These are phyloP conservation scores for Ennomos fuscantarius DNA, from an alignment of 2,888 invertebrate genomes.

Conservation along the genomic window DNA sequence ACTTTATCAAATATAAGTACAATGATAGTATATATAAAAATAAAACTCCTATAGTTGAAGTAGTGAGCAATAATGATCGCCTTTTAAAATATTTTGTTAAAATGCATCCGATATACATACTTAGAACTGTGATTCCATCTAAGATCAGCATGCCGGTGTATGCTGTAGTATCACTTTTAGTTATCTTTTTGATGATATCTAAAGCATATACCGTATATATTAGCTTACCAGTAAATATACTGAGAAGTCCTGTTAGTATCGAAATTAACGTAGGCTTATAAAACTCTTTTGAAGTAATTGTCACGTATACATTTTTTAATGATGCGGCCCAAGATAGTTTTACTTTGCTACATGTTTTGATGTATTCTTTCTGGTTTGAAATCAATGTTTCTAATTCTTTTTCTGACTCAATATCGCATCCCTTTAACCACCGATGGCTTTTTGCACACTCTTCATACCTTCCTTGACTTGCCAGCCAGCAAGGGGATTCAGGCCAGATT, in stretches of 20 bases:
- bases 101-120: slow-evolving; percentile 49
- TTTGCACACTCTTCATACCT: slow-evolving; percentile 49
- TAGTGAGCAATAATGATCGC: slow-evolving; percentile 44
- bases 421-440: slow-evolving; percentile 54
- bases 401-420: slow-evolving; percentile 45
- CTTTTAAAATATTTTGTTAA: slow-evolving; percentile 45
- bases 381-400: slow-evolving; percentile 51
- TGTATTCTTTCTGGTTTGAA: slow-evolving; percentile 42
- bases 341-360: slow-evolving; percentile 13
- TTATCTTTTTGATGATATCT: slow-evolving; percentile 57
- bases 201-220: slow-evolving; percentile 53
- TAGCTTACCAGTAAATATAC: slow-evolving; percentile 51
- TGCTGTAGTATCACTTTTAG: slow-evolving; percentile 46
- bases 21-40: slow-evolving; percentile 45
- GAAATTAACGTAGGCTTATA: slow-evolving; percentile 51
- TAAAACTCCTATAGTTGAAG: slow-evolving; percentile 39
- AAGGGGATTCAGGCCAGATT: slow-evolving; percentile 52
- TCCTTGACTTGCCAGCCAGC: slow-evolving; percentile 57
- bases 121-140: slow-evolving; percentile 55
- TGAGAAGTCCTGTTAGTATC: slow-evolving; percentile 34
- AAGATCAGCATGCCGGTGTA: slow-evolving; percentile 57
- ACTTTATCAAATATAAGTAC: slow-evolving; percentile 45
- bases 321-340: slow-evolving; percentile 10
- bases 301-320: slow-evolving; percentile 22
- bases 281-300: slow-evolving; percentile 42